Evolutionary conservation across 2,797 vertebrate species (phyloP).

Genomic region (Chiloscyllium punctatum): DNA sequence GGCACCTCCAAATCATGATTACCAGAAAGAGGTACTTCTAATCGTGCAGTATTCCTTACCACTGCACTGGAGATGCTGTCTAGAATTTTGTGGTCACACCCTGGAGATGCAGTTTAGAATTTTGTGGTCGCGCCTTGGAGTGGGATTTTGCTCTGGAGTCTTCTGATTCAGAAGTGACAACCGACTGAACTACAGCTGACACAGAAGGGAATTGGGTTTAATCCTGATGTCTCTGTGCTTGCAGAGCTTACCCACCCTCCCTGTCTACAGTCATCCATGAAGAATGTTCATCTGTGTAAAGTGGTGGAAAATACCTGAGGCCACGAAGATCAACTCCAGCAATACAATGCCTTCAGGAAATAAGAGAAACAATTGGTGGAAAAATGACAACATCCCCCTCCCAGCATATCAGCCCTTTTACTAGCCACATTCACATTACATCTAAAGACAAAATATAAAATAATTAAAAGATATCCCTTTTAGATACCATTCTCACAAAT

Average conservation of each 20-base stretch:
- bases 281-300: not conserved
- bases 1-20: no score
- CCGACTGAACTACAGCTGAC: not conserved
- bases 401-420: not conserved
- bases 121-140: not conserved
- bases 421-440: not conserved
- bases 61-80: not conserved
- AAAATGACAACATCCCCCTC: conserved; percentile 23
- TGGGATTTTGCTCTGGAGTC: not conserved
- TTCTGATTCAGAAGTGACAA: not conserved
- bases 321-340: not conserved
- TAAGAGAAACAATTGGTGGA: conserved; percentile 28
- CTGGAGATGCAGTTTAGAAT: not conserved
- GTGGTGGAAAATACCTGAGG: not conserved
- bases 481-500: not conserved
- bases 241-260: not conserved
- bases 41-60: not conserved
- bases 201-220: not conserved
- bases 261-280: not conserved
- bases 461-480: not conserved
- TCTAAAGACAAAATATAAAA: not conserved
- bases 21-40: not conserved
- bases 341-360: conserved; percentile 29
- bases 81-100: not conserved
- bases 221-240: not conserved